A percentile compares a stretch with the other conserved stretches of the same genome.
These are phyloP conservation scores for Neomorphus geoffroyi DNA, from an alignment of 2,797 vertebrate genomes.

Conservation along the genomic window DNA sequence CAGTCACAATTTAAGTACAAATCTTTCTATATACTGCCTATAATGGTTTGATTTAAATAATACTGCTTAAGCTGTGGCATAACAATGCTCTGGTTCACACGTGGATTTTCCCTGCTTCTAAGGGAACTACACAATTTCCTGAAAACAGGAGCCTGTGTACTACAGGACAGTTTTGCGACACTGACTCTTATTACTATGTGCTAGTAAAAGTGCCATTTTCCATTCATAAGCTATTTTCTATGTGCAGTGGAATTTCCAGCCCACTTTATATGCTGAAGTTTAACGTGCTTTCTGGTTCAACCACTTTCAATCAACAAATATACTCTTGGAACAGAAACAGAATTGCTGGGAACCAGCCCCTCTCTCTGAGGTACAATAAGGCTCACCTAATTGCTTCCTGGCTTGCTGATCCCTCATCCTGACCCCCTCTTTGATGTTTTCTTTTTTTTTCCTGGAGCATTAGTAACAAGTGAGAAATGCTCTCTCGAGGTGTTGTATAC, in stretches of 20 bases:
- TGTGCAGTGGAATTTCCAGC: neutral
- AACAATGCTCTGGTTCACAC: neutral
- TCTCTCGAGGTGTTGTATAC: neutral
- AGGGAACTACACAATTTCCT: neutral
- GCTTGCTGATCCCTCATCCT: constrained; percentile 42
- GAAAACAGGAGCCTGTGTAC: neutral
- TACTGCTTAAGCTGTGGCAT: neutral
- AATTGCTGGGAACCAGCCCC: neutral
- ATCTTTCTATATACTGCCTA: neutral
- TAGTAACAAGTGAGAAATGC: constrained; percentile 29
- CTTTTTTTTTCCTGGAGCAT: neutral
- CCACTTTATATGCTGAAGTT: neutral
- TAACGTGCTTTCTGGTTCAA: neutral
- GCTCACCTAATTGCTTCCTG: constrained; percentile 67
- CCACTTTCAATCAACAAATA: neutral
- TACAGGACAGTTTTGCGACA: neutral
- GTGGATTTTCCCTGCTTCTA: neutral
- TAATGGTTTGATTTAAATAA: neutral
- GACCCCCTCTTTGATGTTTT: constrained; percentile 49
- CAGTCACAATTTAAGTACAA: neutral
- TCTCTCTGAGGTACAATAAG: constrained; percentile 36
- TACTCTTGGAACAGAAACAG: neutral
- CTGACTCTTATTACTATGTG: neutral
- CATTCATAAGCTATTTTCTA: neutral
- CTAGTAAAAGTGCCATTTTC: neutral